phyloP scores from a whole-genome alignment of 2,888 invertebrate genomes.

The Drosophila borborema region DNA sequence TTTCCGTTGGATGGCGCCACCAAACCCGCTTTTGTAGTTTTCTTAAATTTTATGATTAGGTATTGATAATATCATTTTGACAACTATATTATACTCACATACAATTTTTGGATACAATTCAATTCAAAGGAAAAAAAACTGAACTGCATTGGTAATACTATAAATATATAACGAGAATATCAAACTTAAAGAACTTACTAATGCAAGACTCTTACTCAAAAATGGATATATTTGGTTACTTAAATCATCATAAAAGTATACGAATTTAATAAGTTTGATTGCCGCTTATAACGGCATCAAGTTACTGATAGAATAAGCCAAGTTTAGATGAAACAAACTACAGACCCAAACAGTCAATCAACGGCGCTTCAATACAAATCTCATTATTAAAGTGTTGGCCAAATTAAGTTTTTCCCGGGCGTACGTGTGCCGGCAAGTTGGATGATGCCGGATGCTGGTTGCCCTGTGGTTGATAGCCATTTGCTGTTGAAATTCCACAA shows the following conservation, averaged over 20 bases:
- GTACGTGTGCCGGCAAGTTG: constrained; percentile 45
- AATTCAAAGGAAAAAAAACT: too few relatives aligned
- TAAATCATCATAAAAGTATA: not conserved
- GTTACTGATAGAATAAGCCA: not conserved
- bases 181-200: not conserved
- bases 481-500: constrained; percentile 54
- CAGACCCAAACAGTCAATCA: constrained; percentile 40
- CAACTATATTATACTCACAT: too few relatives aligned
- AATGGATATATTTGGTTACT: not conserved
- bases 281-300: not conserved
- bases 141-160: too few relatives aligned
- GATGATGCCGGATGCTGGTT: constrained; percentile 19
- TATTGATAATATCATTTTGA: not conserved
- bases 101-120: too few relatives aligned
- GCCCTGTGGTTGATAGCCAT: constrained; percentile 36
- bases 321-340: not conserved
- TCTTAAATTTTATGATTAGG: not conserved
- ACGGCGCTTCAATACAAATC: constrained; percentile 57
- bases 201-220: not conserved
- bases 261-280: not conserved
- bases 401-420: constrained; percentile 49
- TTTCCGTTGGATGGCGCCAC: constrained; percentile 22
- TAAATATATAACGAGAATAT: not conserved
- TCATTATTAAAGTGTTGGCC: constrained; percentile 63
- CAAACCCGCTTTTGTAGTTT: rapidly evolving